Percentiles rank a stretch among this genome's conserved stretches.
Evolutionary conservation across 1,140 invertebrate genomes (phyloP).

Genomic region (Drosophila parvula): DNA sequence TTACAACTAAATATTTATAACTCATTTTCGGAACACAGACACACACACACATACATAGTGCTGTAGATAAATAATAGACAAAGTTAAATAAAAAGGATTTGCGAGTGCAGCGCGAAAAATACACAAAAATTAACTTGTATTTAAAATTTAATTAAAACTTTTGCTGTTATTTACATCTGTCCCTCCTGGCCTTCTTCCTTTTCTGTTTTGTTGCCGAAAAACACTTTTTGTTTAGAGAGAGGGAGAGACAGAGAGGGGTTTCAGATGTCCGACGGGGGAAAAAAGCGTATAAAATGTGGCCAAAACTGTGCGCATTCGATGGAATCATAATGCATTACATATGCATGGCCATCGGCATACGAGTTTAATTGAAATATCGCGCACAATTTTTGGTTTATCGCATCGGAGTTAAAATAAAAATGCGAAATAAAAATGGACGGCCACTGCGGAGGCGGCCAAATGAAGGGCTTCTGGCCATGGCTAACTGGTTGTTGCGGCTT

Average conservation of each 20-base stretch:
- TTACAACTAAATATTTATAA: conserved; percentile 83
- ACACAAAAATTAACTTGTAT: conserved; percentile 82
- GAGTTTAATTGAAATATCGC: conserved; percentile 77
- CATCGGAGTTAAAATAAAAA: conserved; percentile 34
- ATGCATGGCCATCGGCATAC: conserved; percentile 32
- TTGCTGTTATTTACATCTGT: conserved; percentile 74
- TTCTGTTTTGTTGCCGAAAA: conserved; percentile 38
- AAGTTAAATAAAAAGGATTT: conserved; percentile 47
- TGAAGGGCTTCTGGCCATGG: conserved; percentile 48
- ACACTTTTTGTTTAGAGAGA: conserved; percentile 37
- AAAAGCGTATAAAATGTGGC: conserved; percentile 33
- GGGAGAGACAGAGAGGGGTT: too few species aligned
- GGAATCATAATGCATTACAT: conserved; percentile 67
- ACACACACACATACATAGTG: conserved; percentile 7
- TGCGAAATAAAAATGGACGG: neutral
- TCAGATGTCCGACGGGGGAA: too few species aligned
- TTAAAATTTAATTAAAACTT: conserved; percentile 83
- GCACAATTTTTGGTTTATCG: conserved; percentile 72
- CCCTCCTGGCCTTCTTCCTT: conserved; percentile 8
- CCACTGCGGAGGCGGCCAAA: conserved; percentile 7
- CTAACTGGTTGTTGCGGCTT: conserved; percentile 76
- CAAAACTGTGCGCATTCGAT: conserved; percentile 43
- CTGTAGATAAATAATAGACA: conserved; percentile 39
- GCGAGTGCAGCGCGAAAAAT: conserved; percentile 59
- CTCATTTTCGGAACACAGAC: conserved; percentile 62